These are phyloP conservation scores for Cephus pygmeus DNA, from an alignment of 2,888 invertebrate genomes.

Conservation along the genomic window DNA sequence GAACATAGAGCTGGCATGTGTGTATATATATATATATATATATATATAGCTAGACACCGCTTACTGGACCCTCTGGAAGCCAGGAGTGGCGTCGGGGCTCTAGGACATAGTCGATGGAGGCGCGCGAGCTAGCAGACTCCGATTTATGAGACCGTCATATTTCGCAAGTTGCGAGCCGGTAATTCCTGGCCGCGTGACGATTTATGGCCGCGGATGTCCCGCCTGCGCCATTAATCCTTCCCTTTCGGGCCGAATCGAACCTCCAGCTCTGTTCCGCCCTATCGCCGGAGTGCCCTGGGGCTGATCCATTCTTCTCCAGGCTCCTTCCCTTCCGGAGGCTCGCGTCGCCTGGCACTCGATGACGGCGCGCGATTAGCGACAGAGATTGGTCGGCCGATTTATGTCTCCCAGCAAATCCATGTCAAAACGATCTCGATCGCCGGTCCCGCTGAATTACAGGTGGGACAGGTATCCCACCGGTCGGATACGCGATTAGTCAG, in stretches of 20 bases:
- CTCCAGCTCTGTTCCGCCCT: conserved; percentile 37
- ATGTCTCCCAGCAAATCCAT: neutral
- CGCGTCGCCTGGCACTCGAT: conserved; percentile 15
- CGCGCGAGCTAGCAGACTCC: conserved; percentile 64
- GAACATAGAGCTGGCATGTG: conserved; percentile 9
- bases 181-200: conserved; percentile 70
- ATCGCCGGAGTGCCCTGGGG: neutral
- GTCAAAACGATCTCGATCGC: neutral
- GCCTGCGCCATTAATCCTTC: conserved; percentile 67
- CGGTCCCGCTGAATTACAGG: neutral
- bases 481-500: neutral
- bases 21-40: neutral
- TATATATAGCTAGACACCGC: neutral
- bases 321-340: conserved; percentile 4
- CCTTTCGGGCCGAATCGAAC: conserved; percentile 62
- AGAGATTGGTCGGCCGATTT: conserved; percentile 22
- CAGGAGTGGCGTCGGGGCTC: conserved; percentile 29
- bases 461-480: neutral
- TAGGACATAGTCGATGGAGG: conserved; percentile 55
- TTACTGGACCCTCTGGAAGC: neutral
- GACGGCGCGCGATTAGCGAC: conserved; percentile 28
- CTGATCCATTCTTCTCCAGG: conserved; percentile 1
- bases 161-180: conserved; percentile 72
- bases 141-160: conserved; percentile 73
- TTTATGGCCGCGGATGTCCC: conserved; percentile 70